These are phyloP conservation scores for Toxostoma redivivum DNA, from an alignment of 2,113 vertebrate species.

Conservation along the genomic window DNA sequence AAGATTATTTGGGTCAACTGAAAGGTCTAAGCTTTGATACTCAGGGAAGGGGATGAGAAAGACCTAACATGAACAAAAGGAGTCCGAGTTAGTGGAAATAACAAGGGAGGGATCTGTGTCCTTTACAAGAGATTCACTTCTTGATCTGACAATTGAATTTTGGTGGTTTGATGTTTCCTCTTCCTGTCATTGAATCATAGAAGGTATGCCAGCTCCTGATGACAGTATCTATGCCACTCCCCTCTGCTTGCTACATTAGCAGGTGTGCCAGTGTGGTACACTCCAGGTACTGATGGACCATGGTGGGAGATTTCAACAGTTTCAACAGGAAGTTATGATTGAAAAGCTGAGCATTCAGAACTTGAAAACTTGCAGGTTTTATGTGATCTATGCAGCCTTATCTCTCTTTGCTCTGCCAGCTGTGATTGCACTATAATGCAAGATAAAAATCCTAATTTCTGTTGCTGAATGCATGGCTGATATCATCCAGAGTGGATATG, in stretches of 20 bases:
- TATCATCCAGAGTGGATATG: not conserved
- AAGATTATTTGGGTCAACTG: not conserved
- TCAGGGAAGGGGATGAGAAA: not conserved
- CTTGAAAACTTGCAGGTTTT: not conserved
- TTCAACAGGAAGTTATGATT: not conserved
- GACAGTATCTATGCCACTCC: rapidly evolving
- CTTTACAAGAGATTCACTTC: not conserved
- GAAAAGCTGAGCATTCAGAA: not conserved
- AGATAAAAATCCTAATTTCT: not conserved
- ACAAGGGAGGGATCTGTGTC: not conserved
- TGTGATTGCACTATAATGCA: not conserved
- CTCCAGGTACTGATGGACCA: not conserved
- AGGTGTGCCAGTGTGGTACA: rapidly evolving
- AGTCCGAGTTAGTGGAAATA: not conserved
- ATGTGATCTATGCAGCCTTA: not conserved
- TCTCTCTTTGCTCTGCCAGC: not conserved
- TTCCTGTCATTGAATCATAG: not conserved
- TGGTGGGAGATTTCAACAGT: not conserved
- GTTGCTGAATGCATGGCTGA: not conserved
- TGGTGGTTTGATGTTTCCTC: not conserved
- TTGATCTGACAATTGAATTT: not conserved
- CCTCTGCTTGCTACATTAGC: not conserved
- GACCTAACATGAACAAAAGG: not conserved
- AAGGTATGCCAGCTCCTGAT: not conserved
- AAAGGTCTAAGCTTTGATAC: not conserved